Percentiles rank a stretch among this genome's conserved stretches.
phyloP scores from a whole-genome alignment of 2,797 vertebrate species.

The Alca torda region DNA sequence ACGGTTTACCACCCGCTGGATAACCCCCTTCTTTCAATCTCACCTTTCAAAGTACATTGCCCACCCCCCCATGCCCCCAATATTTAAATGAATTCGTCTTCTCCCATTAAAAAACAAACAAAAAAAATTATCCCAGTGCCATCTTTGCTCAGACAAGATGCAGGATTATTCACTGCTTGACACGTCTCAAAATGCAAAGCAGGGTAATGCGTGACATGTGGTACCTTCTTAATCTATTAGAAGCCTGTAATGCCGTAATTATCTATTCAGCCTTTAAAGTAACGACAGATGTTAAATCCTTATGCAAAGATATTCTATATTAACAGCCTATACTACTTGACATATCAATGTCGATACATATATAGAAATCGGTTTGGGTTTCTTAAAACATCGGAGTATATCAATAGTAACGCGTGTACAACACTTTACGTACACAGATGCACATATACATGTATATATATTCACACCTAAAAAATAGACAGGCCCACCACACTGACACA shows the following conservation, averaged over 20 bases:
- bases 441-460: rapidly evolving
- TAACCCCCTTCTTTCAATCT: not conserved
- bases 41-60: not conserved
- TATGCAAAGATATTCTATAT: not conserved
- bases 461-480: not conserved
- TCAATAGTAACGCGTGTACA: rapidly evolving
- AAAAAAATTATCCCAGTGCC: not conserved
- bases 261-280: not conserved
- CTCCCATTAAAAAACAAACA: not conserved
- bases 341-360: not conserved
- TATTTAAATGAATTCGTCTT: not conserved
- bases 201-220: not conserved
- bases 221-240: conserved; percentile 24
- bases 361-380: not conserved
- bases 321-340: not conserved
- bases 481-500: not conserved
- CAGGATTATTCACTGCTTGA: conserved; percentile 21
- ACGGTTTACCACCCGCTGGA: not conserved
- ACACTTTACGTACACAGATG: not conserved
- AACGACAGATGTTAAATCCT: conserved; percentile 12
- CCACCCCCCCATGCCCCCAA: too few relatives aligned
- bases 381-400: not conserved
- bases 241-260: not conserved
- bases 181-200: conserved; percentile 30
- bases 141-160: not conserved